Conservation (phyloP, 2,113 vertebrate genomes). For the Sebastes schlegelii region DNA sequence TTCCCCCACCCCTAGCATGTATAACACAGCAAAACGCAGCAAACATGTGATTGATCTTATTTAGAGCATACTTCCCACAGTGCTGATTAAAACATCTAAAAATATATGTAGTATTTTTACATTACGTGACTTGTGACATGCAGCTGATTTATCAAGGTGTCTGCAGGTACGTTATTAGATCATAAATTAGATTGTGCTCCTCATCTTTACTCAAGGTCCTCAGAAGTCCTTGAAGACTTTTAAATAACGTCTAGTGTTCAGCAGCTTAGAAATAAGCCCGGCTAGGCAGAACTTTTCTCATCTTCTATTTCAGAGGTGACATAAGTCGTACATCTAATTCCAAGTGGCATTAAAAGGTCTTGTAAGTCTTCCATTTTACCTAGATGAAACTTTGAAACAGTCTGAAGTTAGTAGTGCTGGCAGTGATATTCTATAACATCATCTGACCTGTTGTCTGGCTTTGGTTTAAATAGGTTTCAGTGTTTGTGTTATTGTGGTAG, state of each 20-base stretch:
- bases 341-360: constrained; percentile 29
- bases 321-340: constrained; percentile 24
- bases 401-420: constrained; percentile 14
- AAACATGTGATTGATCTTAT: constrained; percentile 6
- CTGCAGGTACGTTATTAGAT: constrained; percentile 7
- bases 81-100: constrained; percentile 7
- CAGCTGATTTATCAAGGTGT: constrained; percentile 8
- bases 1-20: too few relatives aligned
- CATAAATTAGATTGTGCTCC: constrained; percentile 8
- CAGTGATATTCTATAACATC: constrained; percentile 1
- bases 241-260: constrained; percentile 14
- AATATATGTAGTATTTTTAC: constrained; percentile 8
- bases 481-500: neutral
- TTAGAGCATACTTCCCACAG: neutral
- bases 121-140: constrained; percentile 33
- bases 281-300: constrained; percentile 25
- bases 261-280: constrained; percentile 37
- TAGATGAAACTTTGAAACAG: constrained; percentile 35
- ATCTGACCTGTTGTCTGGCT: neutral
- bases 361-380: constrained; percentile 12
- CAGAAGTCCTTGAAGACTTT: constrained; percentile 37
- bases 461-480: constrained; percentile 7
- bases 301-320: constrained; percentile 27
- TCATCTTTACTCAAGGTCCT: constrained; percentile 14
- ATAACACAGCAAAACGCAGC: neutral